Base-by-base conservation (phyloP, 2,797 vertebrate genomes). In the Cygnus olor region DNA sequence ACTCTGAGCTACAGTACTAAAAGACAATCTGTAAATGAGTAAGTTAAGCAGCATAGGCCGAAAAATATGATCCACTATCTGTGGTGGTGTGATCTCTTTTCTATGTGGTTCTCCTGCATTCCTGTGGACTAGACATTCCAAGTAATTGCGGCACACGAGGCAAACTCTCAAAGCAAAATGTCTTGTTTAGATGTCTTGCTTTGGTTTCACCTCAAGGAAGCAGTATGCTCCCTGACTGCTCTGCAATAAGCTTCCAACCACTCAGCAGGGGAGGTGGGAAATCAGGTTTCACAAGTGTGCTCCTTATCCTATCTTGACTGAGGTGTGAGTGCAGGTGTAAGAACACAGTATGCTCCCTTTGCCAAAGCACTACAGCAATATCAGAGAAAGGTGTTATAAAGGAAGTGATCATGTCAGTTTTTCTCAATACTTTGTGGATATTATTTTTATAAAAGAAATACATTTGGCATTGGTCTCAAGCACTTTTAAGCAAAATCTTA, bases 101-200 rank as follows among this genome's bases (percentile, higher is more conserved):
- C n/a, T 25, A 25, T 24, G 49, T 25, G 25, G 24, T 51, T 14
- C 28, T 65, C 42, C 11, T 38, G 15, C 7, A 27, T 9, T n/a
- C 12, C 24, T 49, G 2, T 11, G 6, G 14, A 25, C 7, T 20
- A n/a, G 19, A 10, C 2, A 2, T 28, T 56, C 14, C 8, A 38
- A 16, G 10, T 20, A 21, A 12, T 4, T 74, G 44, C 2, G 2
- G 56, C 21, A 38, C 5, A 22, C 3, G 1, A 15, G 10, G 12
- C 40, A 15, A 40, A 54, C 2, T 18, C 25, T 11, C 28, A n/a
- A 47, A 76, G 11, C 6, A 28, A 60, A 56, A 3, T 3, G 18
- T 7, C 18, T 2, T 15, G 0, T 6, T 54, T 24, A 10, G 27
- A 2, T 3, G 18, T 7, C 18, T 2, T 18, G 1, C 5, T 54